A percentile compares a stretch with the other conserved stretches of the same genome.
Evolutionary conservation across 1,140 invertebrate genomes (phyloP).

Genomic region (Calycopis cecrops): DNA sequence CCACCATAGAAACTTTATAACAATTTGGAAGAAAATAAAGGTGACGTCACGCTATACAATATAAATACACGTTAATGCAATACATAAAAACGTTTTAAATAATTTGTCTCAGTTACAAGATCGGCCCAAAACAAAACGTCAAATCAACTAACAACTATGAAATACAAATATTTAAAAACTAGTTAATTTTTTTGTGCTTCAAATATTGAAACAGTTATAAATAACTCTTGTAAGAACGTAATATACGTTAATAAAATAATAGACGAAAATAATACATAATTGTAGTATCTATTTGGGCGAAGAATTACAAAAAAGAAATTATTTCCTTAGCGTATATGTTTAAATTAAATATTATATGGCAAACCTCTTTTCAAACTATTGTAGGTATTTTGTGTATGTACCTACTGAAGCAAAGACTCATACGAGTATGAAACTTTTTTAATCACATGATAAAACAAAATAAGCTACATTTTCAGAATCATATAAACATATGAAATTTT

Average conservation of each 20-base stretch:
- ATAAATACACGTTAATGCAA: slow-evolving; percentile 11
- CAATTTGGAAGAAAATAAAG: slow-evolving; percentile 20
- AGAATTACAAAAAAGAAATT: neutral
- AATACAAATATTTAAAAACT: slow-evolving; percentile 29
- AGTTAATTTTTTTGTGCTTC: slow-evolving; percentile 14
- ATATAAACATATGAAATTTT: too few species aligned
- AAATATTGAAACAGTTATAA: slow-evolving; percentile 10
- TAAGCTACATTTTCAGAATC: too few species aligned
- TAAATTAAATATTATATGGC: too few species aligned
- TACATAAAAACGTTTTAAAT: slow-evolving; percentile 12
- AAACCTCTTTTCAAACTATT: too few species aligned
- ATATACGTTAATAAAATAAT: slow-evolving; percentile 10
- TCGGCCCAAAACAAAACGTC: slow-evolving; percentile 22
- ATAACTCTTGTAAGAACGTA: slow-evolving; percentile 6
- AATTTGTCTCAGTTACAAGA: slow-evolving; percentile 17
- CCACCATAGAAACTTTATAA: slow-evolving; percentile 30
- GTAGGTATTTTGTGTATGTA: too few species aligned
- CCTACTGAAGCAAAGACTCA: too few species aligned
- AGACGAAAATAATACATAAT: slow-evolving; percentile 9
- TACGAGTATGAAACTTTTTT: too few species aligned
- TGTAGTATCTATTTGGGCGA: neutral
- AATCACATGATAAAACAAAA: too few species aligned
- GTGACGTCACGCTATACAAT: slow-evolving; percentile 7
- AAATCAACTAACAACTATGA: slow-evolving; percentile 29
- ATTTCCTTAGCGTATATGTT: neutral